A percentile compares a stretch with the other conserved stretches of the same genome.
These are phyloP conservation scores for Rhadina sibilatrix DNA, from an alignment of 2,113 vertebrate genomes.

Conservation along the genomic window DNA sequence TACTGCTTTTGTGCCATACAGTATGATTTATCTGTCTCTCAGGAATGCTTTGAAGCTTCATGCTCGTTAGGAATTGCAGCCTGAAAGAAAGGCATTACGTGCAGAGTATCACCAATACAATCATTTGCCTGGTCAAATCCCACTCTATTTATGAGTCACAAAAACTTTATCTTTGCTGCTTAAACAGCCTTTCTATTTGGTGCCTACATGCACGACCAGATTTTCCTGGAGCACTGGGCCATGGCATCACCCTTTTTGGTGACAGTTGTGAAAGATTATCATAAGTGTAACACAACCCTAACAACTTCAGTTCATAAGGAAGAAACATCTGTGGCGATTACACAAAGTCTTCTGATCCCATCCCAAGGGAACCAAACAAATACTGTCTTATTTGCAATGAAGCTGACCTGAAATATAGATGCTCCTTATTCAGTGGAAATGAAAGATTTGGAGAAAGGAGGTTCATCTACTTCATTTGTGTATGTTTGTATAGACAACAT, in stretches of 20 bases:
- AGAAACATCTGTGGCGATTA: background rate
- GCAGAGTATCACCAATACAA: background rate
- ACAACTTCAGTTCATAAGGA: background rate
- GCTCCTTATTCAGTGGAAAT: background rate
- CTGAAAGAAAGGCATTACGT: background rate
- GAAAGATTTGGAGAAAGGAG: background rate
- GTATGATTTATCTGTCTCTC: background rate
- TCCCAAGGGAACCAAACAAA: background rate
- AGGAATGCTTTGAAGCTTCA: background rate
- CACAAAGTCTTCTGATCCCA: background rate
- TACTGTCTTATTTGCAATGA: background rate
- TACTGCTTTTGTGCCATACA: background rate
- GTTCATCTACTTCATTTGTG: background rate
- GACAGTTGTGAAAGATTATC: background rate
- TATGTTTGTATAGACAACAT: background rate
- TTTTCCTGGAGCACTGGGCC: background rate
- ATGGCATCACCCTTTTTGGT: background rate
- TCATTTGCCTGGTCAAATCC: background rate
- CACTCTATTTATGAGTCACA: background rate
- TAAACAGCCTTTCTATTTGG: background rate
- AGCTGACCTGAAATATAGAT: background rate
- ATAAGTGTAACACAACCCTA: background rate
- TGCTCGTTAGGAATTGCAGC: background rate
- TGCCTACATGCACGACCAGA: background rate
- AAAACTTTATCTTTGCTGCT: background rate